Conservation (phyloP, 1,140 invertebrate genomes). For the Chironomus tepperi region DNA sequence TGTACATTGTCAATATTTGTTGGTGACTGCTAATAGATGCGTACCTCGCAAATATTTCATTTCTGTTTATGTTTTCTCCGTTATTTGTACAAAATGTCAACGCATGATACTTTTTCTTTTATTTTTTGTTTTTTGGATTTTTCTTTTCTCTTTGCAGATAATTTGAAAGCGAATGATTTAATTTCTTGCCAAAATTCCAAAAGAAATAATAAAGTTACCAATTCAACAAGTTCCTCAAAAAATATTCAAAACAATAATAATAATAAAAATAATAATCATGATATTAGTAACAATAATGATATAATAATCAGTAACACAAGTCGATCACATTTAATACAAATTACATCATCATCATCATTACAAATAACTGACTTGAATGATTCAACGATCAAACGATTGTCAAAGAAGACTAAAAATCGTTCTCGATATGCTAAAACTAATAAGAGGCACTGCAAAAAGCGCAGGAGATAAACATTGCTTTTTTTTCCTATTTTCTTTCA, state of each 20-base stretch:
- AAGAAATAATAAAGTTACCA: too few species aligned
- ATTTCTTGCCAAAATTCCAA: background rate
- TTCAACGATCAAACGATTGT: background rate
- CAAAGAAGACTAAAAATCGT: background rate
- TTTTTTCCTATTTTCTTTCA: too few species aligned
- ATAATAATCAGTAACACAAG: background rate
- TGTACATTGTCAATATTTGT: background rate
- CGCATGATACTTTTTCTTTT: background rate
- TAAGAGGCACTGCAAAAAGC: background rate
- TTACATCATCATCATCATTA: conserved; percentile 15
- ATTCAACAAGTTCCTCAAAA: too few species aligned
- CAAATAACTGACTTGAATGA: conserved; percentile 14
- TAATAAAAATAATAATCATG: too few species aligned
- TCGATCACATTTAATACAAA: background rate
- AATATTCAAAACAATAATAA: too few species aligned
- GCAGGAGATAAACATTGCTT: background rate
- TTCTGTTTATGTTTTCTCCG: background rate
- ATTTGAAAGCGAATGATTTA: conserved; percentile 11
- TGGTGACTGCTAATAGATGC: background rate
- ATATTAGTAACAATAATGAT: conserved; percentile 17
- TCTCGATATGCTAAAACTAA: conserved; percentile 2
- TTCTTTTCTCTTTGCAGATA: conserved; percentile 20
- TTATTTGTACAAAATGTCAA: background rate
- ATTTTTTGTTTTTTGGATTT: background rate
- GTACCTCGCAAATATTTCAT: background rate